Evolutionary conservation across 2,888 invertebrate species (phyloP).

Genomic region (Plusia festucae): DNA sequence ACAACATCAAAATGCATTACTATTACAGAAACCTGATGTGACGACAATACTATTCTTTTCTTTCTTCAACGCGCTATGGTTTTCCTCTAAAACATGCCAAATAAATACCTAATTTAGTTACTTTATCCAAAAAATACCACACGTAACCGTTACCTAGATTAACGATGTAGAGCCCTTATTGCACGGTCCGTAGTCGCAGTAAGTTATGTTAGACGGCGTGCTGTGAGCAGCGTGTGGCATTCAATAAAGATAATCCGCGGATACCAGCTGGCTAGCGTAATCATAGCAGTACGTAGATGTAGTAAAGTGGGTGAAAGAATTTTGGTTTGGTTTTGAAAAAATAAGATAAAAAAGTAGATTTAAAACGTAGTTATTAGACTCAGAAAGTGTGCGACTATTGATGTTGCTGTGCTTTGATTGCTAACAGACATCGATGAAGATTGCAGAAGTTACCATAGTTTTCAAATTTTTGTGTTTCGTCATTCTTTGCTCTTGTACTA

Average conservation of each 20-base stretch:
- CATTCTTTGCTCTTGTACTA: too few species aligned
- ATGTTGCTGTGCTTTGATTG: too few species aligned
- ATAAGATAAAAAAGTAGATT: neutral
- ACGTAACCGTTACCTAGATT: constrained; percentile 47
- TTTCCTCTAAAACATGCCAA: constrained; percentile 16
- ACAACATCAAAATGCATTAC: too few species aligned
- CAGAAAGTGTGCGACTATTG: too few species aligned
- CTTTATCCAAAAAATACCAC: constrained; percentile 30
- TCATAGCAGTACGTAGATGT: constrained; percentile 38
- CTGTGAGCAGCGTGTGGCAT: constrained; percentile 85
- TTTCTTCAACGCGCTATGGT: neutral
- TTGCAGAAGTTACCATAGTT: too few species aligned
- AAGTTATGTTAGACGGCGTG: constrained; percentile 67
- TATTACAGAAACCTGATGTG: too few species aligned
- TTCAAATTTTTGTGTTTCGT: too few species aligned
- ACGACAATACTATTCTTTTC: too few species aligned
- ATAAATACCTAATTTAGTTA: constrained; percentile 36
- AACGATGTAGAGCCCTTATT: constrained; percentile 53
- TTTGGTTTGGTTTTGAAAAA: constrained; percentile 17
- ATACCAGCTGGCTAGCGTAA: constrained; percentile 63
- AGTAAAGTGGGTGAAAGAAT: too few species aligned
- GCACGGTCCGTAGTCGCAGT: constrained; percentile 55
- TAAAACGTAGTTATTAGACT: too few species aligned
- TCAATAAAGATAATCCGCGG: constrained; percentile 85
- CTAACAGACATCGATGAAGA: too few species aligned